These are phyloP conservation scores for Stegostoma tigrinum DNA, from an alignment of 2,113 vertebrate species.

Conservation along the genomic window DNA sequence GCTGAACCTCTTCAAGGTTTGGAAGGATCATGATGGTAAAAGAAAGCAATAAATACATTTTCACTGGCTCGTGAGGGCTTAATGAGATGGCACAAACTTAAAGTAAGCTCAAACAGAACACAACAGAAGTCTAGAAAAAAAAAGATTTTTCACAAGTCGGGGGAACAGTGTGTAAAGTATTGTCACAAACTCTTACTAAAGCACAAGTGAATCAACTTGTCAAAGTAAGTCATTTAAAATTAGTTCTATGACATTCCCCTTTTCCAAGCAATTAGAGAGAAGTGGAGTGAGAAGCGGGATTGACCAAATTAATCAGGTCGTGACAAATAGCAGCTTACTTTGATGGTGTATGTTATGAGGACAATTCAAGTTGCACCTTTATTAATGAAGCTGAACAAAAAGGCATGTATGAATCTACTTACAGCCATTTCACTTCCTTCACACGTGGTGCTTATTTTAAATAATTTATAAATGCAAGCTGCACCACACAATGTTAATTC, in stretches of 20 bases:
- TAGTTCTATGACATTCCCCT: background rate
- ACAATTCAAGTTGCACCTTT: background rate
- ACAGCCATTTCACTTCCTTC: background rate
- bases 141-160: background rate
- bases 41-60: background rate
- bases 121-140: background rate
- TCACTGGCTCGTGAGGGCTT: background rate
- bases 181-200: no score
- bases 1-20: background rate
- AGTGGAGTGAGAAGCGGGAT: background rate
- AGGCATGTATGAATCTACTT: background rate
- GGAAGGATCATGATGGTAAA: background rate
- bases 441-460: background rate
- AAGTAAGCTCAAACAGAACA: background rate
- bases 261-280: no score
- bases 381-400: constrained; percentile 3
- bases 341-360: background rate
- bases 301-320: background rate
- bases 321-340: background rate
- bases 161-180: background rate
- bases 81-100: background rate
- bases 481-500: background rate
- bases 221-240: background rate
- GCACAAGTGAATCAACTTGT: background rate
- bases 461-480: background rate